Base-by-base conservation (phyloP, 2,797 vertebrate genomes). In the Periparus ater region DNA sequence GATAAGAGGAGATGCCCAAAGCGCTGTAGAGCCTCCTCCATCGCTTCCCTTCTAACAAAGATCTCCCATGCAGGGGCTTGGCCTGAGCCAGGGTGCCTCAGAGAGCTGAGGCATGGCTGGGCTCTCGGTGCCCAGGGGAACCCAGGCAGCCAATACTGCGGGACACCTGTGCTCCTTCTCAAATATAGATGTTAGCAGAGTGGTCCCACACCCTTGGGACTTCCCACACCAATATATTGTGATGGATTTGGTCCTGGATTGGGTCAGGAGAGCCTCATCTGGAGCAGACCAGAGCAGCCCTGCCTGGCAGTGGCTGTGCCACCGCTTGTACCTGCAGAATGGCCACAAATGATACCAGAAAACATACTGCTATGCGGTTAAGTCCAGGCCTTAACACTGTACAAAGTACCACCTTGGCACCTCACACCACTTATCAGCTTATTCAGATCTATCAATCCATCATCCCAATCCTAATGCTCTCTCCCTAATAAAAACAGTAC, bases 71-170 rank as follows among this genome's bases (percentile, higher is more conserved):
- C 30, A 77, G 34, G 17, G 0, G 0, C 21, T 45, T 58, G 70
- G 57, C 68, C 57, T 61, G 54, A 84, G 36, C 26, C 2, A 0
- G 29, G 14, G 6, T 30, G 36, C 23, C 34, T 57, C 29, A 57
- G 63, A 22, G 38, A 66, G 23, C 32, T 2, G 2, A 27, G 61
- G 27, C 29, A 17, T 6, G 44, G 38, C 3, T 3, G 57, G 40
- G 27, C 18, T 85, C 51, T 38, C 0, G 0, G 68, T 22, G 42
- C 29, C 61, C 27, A n/a, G 30, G 17, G 66, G 14, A 80, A 7
- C n/a, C 38, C 2, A 2, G 48, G 17, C 32, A 23, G 78, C 13
- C 0, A 0, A 40, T 19, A 19, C 12, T 15, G 32, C 0, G 0
- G 63, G 13, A 57, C 21, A 36, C 4, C 6, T 4, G 0, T 0